Evolutionary conservation across 2,888 invertebrate genomes (phyloP).

Genomic region (Ganaspis brasiliensis): DNA sequence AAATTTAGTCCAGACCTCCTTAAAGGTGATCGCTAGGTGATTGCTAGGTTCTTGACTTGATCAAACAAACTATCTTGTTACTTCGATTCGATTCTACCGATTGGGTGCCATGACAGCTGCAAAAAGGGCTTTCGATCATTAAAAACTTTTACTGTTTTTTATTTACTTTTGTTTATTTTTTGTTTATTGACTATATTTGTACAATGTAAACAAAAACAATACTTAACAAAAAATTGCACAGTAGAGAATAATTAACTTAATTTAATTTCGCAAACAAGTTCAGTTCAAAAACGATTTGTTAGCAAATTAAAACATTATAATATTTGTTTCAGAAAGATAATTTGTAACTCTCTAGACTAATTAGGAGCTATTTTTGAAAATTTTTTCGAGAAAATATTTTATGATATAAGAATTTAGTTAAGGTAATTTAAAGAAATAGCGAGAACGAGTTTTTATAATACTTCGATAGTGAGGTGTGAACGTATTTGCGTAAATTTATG

Average conservation of each 20-base stretch:
- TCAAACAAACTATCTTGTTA: conserved; percentile 69
- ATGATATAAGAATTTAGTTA: not conserved
- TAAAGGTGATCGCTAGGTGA: conserved; percentile 60
- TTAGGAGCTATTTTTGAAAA: no score
- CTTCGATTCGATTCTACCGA: conserved; percentile 32
- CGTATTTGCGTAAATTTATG: conserved; percentile 10
- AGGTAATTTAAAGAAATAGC: not conserved
- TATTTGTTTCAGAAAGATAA: no score
- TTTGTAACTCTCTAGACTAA: no score
- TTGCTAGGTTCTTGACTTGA: conserved; percentile 60
- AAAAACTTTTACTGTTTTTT: not conserved
- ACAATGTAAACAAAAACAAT: no score
- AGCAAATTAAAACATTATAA: no score
- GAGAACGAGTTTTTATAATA: not conserved
- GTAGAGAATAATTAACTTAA: no score
- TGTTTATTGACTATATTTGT: no score
- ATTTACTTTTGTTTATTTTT: no score
- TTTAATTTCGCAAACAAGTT: no score
- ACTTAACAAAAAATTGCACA: no score
- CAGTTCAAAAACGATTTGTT: no score
- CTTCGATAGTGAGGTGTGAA: conserved; percentile 9
- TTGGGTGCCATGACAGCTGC: conserved; percentile 59
- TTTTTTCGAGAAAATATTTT: no score
- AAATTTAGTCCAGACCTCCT: conserved; percentile 52
- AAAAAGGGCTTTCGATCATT: conserved; percentile 3